Conservation (phyloP, 2,113 vertebrate species). For the Callospermophilus lateralis region DNA sequence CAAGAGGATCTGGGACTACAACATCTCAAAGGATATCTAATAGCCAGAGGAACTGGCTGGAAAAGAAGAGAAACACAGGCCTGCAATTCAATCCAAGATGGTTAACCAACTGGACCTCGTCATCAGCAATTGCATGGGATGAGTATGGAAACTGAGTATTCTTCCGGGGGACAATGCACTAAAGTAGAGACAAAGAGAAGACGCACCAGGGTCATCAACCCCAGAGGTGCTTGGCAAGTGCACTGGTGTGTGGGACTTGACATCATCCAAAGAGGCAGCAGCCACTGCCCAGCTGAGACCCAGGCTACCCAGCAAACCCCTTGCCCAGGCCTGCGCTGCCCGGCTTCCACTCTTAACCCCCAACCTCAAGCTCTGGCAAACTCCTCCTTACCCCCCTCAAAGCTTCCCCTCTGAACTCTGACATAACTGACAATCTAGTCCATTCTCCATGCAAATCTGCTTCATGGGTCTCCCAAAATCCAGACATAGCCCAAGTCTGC, state of each 20-base stretch:
- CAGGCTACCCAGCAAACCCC: neutral
- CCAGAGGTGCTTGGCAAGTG: neutral
- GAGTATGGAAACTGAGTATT: neutral
- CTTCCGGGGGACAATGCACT: neutral
- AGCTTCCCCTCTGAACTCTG: neutral
- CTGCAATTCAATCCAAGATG: neutral
- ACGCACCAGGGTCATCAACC: neutral
- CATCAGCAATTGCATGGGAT: neutral
- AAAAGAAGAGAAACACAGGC: neutral
- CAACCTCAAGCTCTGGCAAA: neutral
- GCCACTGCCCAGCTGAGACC: neutral
- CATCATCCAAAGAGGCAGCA: neutral
- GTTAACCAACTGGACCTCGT: neutral
- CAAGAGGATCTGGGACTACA: neutral
- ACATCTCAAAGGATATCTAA: neutral
- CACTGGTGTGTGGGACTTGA: neutral
- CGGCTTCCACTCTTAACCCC: neutral
- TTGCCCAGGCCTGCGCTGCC: neutral
- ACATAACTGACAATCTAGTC: neutral
- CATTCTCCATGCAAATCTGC: neutral
- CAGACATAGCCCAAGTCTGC: neutral
- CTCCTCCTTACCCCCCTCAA: neutral
- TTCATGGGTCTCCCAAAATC: neutral
- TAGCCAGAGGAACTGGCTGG: neutral
- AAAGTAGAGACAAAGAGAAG: neutral